Evolutionary conservation across 2,888 invertebrate genomes (phyloP).

Genomic region (Chaetogeoica ovagalla): DNA sequence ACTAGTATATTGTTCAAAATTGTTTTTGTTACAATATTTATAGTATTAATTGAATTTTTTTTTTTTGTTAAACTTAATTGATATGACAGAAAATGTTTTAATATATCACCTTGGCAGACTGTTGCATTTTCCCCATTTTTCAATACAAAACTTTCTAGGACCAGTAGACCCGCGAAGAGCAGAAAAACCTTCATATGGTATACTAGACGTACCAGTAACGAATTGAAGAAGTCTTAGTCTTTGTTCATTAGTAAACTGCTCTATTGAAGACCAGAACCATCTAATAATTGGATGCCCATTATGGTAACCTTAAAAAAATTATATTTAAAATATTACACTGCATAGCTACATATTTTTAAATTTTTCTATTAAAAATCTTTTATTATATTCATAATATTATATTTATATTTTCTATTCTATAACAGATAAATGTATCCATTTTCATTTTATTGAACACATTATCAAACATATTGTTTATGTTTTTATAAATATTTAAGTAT

Average conservation of each 20-base stretch:
- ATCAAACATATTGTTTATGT: no score
- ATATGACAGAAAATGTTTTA: not conserved
- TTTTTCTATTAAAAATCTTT: no score
- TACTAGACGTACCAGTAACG: conserved; percentile 96
- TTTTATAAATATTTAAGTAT: no score
- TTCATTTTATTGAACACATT: no score
- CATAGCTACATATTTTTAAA: no score
- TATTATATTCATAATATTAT: no score
- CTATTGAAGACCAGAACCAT: conserved; percentile 98
- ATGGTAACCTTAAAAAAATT: conserved; percentile 73
- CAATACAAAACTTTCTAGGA: conserved; percentile 92
- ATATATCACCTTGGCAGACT: conserved; percentile 76
- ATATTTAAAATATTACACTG: not conserved
- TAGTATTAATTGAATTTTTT: not conserved
- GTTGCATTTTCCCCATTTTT: conserved; percentile 95
- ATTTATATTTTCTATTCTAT: no score
- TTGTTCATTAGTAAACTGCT: conserved; percentile 92
- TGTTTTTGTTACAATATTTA: not conserved
- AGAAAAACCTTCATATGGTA: conserved; percentile 96
- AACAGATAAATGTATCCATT: no score
- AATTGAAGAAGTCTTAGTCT: conserved; percentile 90
- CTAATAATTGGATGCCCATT: conserved; percentile 91
- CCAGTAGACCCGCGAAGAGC: conserved; percentile 94
- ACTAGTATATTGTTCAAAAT: not conserved
- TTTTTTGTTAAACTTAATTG: not conserved